A percentile compares a stretch with the other conserved stretches of the same genome.
These are phyloP conservation scores for Pararge aegeria DNA, from an alignment of 1,140 invertebrate species.

Conservation along the genomic window DNA sequence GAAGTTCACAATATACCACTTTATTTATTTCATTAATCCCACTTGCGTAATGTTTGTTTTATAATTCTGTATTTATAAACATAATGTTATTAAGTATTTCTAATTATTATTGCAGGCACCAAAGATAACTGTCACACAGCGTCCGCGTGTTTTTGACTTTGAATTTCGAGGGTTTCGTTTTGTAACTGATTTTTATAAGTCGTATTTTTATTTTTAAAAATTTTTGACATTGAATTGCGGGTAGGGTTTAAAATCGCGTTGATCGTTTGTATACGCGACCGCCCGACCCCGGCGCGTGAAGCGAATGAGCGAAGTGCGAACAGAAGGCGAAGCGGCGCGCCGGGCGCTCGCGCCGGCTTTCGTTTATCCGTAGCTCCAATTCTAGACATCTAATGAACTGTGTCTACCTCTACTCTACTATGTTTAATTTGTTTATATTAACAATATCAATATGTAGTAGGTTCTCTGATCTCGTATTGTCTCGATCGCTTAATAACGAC, in stretches of 20 bases:
- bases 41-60: conserved; percentile 5
- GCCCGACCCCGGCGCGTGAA: conserved; percentile 48
- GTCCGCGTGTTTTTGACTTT: conserved; percentile 35
- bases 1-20: conserved; percentile 32
- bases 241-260: conserved; percentile 43
- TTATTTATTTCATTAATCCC: not conserved
- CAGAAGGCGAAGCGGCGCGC: not conserved
- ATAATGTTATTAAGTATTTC: not conserved
- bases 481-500: conserved; percentile 28
- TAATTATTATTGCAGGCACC: conserved; percentile 46
- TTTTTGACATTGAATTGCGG: conserved; percentile 32
- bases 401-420: conserved; percentile 22
- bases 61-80: not conserved
- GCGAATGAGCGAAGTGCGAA: conserved; percentile 46
- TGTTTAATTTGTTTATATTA: conserved; percentile 52
- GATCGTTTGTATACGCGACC: conserved; percentile 39
- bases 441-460: conserved; percentile 43
- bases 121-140: conserved; percentile 49
- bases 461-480: conserved; percentile 43
- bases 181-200: not conserved
- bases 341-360: conserved; percentile 28
- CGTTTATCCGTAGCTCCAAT: conserved; percentile 45
- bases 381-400: conserved; percentile 50
- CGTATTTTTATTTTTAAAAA: conserved; percentile 8
- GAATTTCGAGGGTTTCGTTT: conserved; percentile 5